Base-by-base conservation (phyloP, 23 tunicate genomes). In the Phallusia fumigata region DNA sequence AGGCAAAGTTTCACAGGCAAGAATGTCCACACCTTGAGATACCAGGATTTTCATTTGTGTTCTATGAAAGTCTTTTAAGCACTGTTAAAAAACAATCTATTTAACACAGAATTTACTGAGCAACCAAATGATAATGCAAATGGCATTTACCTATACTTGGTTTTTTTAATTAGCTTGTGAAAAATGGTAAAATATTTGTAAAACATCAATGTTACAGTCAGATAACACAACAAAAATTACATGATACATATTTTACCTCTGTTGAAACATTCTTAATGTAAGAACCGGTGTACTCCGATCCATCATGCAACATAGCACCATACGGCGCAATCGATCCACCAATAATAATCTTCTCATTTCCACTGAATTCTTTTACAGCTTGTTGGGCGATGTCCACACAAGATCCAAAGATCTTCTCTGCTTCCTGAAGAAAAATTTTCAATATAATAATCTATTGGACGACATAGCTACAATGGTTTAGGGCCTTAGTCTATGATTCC, bases 1-100 rank as follows among this genome's bases (percentile, higher is more conserved):
- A 18, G 98, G 98, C 35, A 94, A 58, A 11, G 98, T 94, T 82
- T 94, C 98, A 75, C 89, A 84, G 2, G 98, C 98, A 75, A 94
- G 64, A 19, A 88, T 45, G 28, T 94, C 84, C 11, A 91, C 86
- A 11, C 86, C 88, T 69, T 85, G 86, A 3, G 86, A 53, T 26
- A 84, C 86, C 31, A 94, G 77, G 19, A 94, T 75, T 36, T 76
- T 36, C 32, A 94, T 44, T 52, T 91, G 86, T 33, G 80, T 80
- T 45, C 76, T 33, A 64, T 94, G 98, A 88, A 83, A 89, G 8
- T 94, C 85, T 33, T 76, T 78, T 0, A 94, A 74, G 24, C 79
- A 35, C 80, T 58, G 69, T 58, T 58, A 10, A 40, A 51, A 51
- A 58, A 58, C 47, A 5, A 3, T 40, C 5, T 40, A 13, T 51